Evolutionary conservation across 2,113 vertebrate species (phyloP).

Genomic region (Copsychus sechellarum): DNA sequence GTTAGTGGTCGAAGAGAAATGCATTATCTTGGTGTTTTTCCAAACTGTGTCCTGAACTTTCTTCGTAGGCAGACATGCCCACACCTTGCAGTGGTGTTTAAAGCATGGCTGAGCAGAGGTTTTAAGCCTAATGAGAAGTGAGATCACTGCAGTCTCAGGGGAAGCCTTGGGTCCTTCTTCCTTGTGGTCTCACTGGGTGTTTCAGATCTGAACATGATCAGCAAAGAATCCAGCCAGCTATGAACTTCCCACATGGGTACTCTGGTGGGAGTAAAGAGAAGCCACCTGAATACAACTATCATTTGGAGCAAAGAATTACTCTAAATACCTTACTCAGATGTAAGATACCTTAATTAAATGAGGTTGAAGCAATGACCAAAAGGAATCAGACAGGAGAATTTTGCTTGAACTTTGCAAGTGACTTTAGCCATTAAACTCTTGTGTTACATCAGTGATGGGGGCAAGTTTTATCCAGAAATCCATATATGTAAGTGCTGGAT

Average conservation of each 20-base stretch:
- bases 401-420: background rate
- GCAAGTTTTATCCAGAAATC: background rate
- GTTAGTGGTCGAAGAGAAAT: background rate
- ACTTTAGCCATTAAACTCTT: background rate
- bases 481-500: fast-evolving
- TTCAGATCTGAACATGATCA: background rate
- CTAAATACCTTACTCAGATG: background rate
- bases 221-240: background rate
- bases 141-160: background rate
- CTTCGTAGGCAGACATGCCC: background rate
- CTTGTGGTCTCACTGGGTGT: background rate
- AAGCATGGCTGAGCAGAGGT: background rate
- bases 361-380: background rate
- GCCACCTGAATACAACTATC: background rate
- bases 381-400: background rate
- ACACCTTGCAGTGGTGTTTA: background rate
- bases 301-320: background rate
- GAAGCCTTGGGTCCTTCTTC: background rate
- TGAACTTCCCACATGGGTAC: background rate
- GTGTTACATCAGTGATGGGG: background rate
- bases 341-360: background rate
- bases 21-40: background rate
- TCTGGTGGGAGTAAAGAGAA: background rate
- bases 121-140: background rate
- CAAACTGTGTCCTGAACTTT: background rate